Base-by-base conservation (phyloP, 92 coral and sea anemone genomes). In the Bergia sp. region DNA sequence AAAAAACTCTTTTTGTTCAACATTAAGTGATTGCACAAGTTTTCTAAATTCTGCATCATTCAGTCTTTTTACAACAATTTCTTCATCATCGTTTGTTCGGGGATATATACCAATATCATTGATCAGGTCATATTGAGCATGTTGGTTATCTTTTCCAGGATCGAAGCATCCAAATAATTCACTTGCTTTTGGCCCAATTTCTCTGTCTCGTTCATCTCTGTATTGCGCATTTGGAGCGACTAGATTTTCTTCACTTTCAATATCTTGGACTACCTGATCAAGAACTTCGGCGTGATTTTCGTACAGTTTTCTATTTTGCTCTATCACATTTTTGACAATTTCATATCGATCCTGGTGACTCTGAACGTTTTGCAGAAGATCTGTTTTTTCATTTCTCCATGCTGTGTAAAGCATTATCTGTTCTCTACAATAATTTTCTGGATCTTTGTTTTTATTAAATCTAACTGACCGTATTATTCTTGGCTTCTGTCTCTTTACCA, bases 181-280 rank as follows among this genome's bases (percentile, higher is more conserved):
- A 79, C 90, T 90, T 15, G 42, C 90, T 64, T 58, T 86, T 5
- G 73, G 29, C 43, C 83, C 85, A 86, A 77, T 79, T 23, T 77
- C 79, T 75, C 49, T 44, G 80, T 90, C 90, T 90, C 76, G 92
- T 90, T 90, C 86, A 40, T 90, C 71, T 77, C 42, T 73, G 79
- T 90, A 79, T 87, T 90, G 92, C 72, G 92, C 45, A 73, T 86
- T 86, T 65, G 90, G 92, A 55, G 92, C 90, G 49, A 79, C 87
- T 64, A 61, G 71, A 39, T 67, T 38, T 73, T 37, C 86, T 58
- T 44, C 74, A 58, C 74, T 82, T 58, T 40, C 29, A 66, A 55
- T 55, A 44, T 66, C 79, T 45, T 69, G 58, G 38, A 84, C 55
- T 77, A 77, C 50, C 74, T 73, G 45, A 21, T 44, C 79, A 16